These are phyloP conservation scores for Polymixis lichenea DNA, from an alignment of 2,888 invertebrate genomes.

Conservation along the genomic window DNA sequence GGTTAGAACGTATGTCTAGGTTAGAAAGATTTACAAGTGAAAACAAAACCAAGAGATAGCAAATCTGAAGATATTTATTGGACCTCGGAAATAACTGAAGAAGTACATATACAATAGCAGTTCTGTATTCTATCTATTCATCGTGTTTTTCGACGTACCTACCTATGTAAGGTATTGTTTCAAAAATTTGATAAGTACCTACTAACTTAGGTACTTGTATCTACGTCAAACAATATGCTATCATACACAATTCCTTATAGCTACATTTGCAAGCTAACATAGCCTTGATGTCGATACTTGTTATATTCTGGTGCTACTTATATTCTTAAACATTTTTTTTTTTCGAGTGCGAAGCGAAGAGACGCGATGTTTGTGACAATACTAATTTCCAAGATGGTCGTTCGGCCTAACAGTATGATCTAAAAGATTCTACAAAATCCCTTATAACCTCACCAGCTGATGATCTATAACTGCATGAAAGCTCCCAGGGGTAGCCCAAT, in stretches of 20 bases:
- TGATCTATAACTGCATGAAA: background rate
- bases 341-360: background rate
- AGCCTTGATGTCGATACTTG: constrained; percentile 6
- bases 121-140: background rate
- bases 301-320: background rate
- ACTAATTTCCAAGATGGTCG: background rate
- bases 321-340: background rate
- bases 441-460: background rate
- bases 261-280: background rate
- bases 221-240: background rate
- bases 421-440: background rate
- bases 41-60: constrained; percentile 7
- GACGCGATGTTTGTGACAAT: background rate
- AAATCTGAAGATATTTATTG: constrained; percentile 3
- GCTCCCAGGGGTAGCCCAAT: background rate
- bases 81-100: background rate
- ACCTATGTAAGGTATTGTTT: background rate
- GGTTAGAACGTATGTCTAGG: constrained; percentile 34
- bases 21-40: constrained; percentile 17
- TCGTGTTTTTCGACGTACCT: background rate
- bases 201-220: background rate
- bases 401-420: background rate
- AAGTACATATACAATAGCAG: background rate
- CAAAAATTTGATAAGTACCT: background rate
- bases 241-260: background rate